phyloP scores from a whole-genome alignment of 2,888 invertebrate genomes.

The Machimus atricapillus region DNA sequence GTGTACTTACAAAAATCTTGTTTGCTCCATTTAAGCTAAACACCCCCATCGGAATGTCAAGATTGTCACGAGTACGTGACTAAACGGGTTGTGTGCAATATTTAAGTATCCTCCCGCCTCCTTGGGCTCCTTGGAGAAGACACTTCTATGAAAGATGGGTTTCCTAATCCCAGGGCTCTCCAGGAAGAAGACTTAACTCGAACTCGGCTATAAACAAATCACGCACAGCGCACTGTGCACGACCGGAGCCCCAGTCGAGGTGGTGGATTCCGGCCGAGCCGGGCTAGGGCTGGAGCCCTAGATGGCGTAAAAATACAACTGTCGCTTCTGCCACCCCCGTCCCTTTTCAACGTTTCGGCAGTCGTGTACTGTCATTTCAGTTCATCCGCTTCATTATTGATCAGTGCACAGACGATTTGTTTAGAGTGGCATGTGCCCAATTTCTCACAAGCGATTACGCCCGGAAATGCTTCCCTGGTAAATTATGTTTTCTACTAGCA shows the following conservation, averaged over 20 bases:
- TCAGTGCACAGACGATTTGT: constrained; percentile 30
- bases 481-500: constrained; percentile 22
- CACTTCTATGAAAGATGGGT: constrained; percentile 19
- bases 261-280: neutral
- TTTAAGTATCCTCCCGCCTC: neutral
- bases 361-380: constrained; percentile 22
- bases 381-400: constrained; percentile 34
- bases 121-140: neutral
- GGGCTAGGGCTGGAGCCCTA: neutral
- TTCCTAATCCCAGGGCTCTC: constrained; percentile 15
- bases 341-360: neutral
- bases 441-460: constrained; percentile 32
- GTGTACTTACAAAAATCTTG: constrained; percentile 36
- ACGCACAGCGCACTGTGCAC: neutral
- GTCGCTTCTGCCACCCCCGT: neutral
- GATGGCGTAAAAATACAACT: neutral
- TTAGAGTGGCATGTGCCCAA: constrained; percentile 22
- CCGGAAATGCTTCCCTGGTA: constrained; percentile 1
- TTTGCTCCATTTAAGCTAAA: constrained; percentile 40
- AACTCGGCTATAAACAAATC: constrained; percentile 37
- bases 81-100: constrained; percentile 32
- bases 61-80: constrained; percentile 34
- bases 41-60: constrained; percentile 16
- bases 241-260: neutral
- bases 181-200: neutral